Percentiles rank a stretch among this genome's conserved stretches.
Evolutionary conservation across 1,140 invertebrate genomes (phyloP).

Genomic region (Zaprionus ghesquierei): DNA sequence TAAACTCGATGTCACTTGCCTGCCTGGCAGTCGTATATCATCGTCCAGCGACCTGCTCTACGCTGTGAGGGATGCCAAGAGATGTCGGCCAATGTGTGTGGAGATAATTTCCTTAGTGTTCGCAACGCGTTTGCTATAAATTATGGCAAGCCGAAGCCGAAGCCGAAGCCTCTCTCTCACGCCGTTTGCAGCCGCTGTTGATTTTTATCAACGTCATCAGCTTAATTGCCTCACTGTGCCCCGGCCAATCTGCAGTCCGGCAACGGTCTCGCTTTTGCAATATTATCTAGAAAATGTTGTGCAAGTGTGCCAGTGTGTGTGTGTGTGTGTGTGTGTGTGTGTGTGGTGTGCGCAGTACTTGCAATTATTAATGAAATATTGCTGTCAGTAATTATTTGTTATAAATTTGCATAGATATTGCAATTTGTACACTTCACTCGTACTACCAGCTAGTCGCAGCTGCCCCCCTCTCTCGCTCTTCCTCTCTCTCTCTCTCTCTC

Average conservation of each 20-base stretch:
- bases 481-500: neutral
- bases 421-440: slow-evolving; percentile 73
- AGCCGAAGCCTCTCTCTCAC: neutral
- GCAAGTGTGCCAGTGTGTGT: slow-evolving; percentile 6
- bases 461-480: neutral
- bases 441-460: slow-evolving; percentile 12
- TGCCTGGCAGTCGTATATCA: slow-evolving; percentile 31
- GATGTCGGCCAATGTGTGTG: slow-evolving; percentile 33
- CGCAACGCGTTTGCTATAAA: slow-evolving; percentile 58
- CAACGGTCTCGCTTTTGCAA: slow-evolving; percentile 48
- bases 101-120: slow-evolving; percentile 65
- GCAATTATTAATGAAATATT: slow-evolving; percentile 82
- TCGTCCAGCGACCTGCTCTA: slow-evolving; percentile 33
- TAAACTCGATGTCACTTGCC: slow-evolving; percentile 26
- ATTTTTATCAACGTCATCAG: slow-evolving; percentile 81
- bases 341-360: slow-evolving; percentile 42
- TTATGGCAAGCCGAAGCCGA: slow-evolving; percentile 47
- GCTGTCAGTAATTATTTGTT: slow-evolving; percentile 81
- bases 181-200: slow-evolving; percentile 48
- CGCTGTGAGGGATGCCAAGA: slow-evolving; percentile 38
- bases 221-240: slow-evolving; percentile 79
- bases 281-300: slow-evolving; percentile 62
- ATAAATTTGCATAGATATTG: slow-evolving; percentile 82
- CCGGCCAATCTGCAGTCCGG: slow-evolving; percentile 28
- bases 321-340: slow-evolving; percentile 10